Conservation (phyloP, 2,113 vertebrate species). For the Dasypus novemcinctus region DNA sequence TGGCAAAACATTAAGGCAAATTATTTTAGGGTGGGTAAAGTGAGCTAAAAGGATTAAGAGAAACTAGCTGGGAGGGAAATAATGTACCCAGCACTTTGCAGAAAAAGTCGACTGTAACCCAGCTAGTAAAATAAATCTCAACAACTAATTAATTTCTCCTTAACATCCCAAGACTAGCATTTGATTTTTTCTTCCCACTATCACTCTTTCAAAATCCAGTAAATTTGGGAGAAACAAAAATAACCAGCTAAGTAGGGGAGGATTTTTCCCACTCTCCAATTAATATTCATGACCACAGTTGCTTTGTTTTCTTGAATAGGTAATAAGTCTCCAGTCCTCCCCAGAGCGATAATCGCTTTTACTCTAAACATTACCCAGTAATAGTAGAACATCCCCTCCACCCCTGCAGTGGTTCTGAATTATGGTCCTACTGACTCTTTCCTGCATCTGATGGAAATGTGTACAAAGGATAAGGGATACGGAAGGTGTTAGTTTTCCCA, state of each 20-base stretch:
- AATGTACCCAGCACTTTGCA: slow-evolving; percentile 14
- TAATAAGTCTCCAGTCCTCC: not conserved
- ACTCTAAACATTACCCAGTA: not conserved
- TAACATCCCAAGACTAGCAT: slow-evolving; percentile 85
- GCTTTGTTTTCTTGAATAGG: not conserved
- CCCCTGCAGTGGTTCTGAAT: not conserved
- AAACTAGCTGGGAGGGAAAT: slow-evolving; percentile 39
- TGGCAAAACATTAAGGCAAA: not conserved
- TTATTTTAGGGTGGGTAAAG: not conserved
- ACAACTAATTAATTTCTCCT: slow-evolving; percentile 60
- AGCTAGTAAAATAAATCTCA: slow-evolving; percentile 30
- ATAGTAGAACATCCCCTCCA: not conserved
- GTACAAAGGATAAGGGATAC: not conserved
- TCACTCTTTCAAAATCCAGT: slow-evolving; percentile 29
- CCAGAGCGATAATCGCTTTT: not conserved
- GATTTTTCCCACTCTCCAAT: not conserved
- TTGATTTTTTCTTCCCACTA: slow-evolving; percentile 84
- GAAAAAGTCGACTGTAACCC: not conserved
- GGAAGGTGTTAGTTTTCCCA: not conserved
- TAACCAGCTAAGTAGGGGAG: not conserved
- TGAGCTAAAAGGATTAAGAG: not conserved
- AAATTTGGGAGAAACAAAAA: not conserved
- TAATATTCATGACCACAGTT: not conserved
- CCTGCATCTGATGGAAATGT: not conserved
- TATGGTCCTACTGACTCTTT: not conserved